phyloP scores from a whole-genome alignment of 2,888 invertebrate species.

The Shargacucullia verbasci region DNA sequence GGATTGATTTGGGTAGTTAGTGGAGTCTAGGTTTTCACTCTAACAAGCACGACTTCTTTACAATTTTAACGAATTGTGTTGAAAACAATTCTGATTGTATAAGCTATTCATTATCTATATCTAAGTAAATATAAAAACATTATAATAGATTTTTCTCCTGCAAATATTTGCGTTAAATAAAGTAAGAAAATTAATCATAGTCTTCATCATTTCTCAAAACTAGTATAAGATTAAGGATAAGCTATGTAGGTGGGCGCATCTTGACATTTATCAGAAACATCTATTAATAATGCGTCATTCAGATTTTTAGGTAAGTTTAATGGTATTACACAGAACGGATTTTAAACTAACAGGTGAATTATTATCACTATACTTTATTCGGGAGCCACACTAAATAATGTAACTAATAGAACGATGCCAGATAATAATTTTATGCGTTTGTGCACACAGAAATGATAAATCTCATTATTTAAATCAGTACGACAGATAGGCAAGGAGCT shows the following conservation, averaged over 20 bases:
- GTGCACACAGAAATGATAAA: conserved; percentile 76
- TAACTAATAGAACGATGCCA: conserved; percentile 76
- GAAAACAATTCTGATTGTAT: no score
- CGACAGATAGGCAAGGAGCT: conserved; percentile 71
- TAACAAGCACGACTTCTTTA: no score
- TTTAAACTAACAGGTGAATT: conserved; percentile 75
- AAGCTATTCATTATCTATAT: no score
- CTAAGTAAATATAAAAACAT: no score
- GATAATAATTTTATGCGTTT: conserved; percentile 74
- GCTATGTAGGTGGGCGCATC: conserved; percentile 69
- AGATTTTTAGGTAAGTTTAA: conserved; percentile 71
- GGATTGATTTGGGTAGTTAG: no score
- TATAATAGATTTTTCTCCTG: conserved; percentile 14
- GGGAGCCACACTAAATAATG: conserved; percentile 76
- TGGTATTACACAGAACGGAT: conserved; percentile 68
- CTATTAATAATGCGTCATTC: conserved; percentile 75
- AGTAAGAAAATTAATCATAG: conserved; percentile 47
- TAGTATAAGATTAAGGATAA: conserved; percentile 54
- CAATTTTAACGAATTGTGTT: no score
- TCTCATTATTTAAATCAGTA: conserved; percentile 79
- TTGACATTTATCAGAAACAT: conserved; percentile 70
- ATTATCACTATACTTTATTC: conserved; percentile 72
- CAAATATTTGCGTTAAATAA: conserved; percentile 38
- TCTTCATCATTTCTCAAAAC: conserved; percentile 52
- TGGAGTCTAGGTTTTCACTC: no score